Evolutionary conservation across 30 jellyfish, hydroid and myxozoan genomes (phyloP), one percentile per base, ranked within the genome.

Genomic region (Mastigias papua): DNA sequence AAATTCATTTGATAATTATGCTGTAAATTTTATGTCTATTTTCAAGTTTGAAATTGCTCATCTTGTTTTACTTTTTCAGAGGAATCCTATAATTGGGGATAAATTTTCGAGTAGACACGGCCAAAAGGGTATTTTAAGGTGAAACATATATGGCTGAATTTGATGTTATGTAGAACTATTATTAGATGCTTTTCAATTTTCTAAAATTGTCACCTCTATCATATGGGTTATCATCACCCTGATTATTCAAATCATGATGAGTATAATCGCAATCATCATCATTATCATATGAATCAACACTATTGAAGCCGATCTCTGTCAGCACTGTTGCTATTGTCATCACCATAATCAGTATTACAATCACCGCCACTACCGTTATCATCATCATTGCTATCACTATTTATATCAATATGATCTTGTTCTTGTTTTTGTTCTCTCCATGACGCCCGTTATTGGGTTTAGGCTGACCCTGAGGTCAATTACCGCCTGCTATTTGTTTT

Each of bases 51-150:
- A 6, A 37, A 37, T 37, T 51, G 27, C 67, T 51, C 25, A 51
- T 10, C 27, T 51, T 51, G 67, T 51, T 51, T 51, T 51, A 37
- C n/a, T 76, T 30, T n/a, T 73, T 34, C 73, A 92, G 97, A 96
- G 99, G 84, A 91, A 96, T 63, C 99, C 99, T 0, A 90, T 96
- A 11, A 92, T 96, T 32, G 99, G 99, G 16, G 99, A 96, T 58
- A 96, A 96, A 64, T 96, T 96, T 63, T 95, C 99, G 25, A 96
- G 99, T 58, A 81, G 99, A 50, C 99, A 96, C 70, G 99, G 99
- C 10, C 99, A 96, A 78, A 96, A 96, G 76, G 99, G 99, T 21
- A 96, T 96, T 91, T 78, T 96, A 31, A 96, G 99, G 98, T 94
- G 77, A 37, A 58, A 33, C 10, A 37, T 6, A 3, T 11, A 3